Conservation (phyloP, 2,888 invertebrate genomes). For the Kuschelorhynchus macadamiae region DNA sequence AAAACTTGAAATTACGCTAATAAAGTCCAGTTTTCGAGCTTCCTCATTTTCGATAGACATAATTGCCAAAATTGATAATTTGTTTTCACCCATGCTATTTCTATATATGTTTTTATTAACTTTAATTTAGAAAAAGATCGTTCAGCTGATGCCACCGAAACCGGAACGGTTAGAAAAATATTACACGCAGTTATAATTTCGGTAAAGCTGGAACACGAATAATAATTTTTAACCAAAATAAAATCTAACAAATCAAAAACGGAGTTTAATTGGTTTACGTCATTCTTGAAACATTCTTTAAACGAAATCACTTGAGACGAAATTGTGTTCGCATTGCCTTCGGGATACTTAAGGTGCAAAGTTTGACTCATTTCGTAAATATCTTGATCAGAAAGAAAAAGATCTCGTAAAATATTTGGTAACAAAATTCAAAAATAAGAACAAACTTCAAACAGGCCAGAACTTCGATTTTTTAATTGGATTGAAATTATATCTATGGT, state of each 20-base stretch:
- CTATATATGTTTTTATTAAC: conserved; percentile 5
- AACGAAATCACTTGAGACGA: conserved; percentile 6
- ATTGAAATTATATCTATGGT: conserved; percentile 14
- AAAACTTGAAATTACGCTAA: neutral
- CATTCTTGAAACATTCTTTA: conserved; percentile 1
- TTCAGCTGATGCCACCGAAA: conserved; percentile 17
- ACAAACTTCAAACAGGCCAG: neutral
- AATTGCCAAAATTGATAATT: neutral
- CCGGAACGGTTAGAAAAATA: conserved; percentile 8
- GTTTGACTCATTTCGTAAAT: conserved; percentile 8
- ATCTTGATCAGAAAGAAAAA: conserved; percentile 8
- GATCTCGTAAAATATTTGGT: conserved; percentile 7
- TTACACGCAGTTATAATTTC: conserved; percentile 8
- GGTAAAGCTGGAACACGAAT: conserved; percentile 3
- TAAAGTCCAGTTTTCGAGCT: conserved; percentile 1
- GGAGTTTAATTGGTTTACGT: neutral
- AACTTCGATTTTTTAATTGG: conserved; percentile 14
- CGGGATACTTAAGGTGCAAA: conserved; percentile 5
- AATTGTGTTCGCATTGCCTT: conserved; percentile 13
- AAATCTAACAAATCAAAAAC: conserved; percentile 9
- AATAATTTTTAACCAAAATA: conserved; percentile 13
- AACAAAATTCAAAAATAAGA: neutral
- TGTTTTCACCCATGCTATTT: conserved; percentile 1
- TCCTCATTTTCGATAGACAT: too few relatives aligned
- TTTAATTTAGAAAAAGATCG: neutral